phyloP scores from a whole-genome alignment of 2,888 invertebrate species.

The Adelphocoris suturalis region DNA sequence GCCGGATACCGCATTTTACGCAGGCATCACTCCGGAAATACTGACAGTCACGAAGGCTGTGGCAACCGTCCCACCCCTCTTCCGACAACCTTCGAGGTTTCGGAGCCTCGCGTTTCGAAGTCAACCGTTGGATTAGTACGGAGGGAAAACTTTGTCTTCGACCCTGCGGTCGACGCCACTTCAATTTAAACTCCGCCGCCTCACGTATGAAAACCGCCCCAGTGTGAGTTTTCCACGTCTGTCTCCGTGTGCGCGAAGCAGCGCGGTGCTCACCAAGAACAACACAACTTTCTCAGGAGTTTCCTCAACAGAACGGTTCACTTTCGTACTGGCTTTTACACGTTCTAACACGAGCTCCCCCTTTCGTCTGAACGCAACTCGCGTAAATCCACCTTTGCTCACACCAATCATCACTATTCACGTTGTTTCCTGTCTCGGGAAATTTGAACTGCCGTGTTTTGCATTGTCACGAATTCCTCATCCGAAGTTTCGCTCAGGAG shows the following conservation, averaged over 20 bases:
- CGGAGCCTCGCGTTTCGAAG: not conserved
- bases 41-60: not conserved
- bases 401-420: constrained; percentile 37
- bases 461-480: not conserved
- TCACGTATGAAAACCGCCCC: constrained; percentile 7
- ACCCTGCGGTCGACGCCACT: constrained; percentile 48
- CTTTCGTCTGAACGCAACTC: not conserved
- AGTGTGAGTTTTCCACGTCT: constrained; percentile 1
- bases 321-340: not conserved
- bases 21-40: not conserved
- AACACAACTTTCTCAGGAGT: constrained; percentile 42
- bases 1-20: not conserved
- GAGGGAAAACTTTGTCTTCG: constrained; percentile 18
- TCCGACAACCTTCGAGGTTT: not conserved
- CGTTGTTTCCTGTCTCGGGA: constrained; percentile 2
- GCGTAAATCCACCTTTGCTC: not conserved
- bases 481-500: not conserved
- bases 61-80: not conserved
- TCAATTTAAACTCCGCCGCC: constrained; percentile 48
- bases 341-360: not conserved
- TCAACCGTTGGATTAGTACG: constrained; percentile 52
- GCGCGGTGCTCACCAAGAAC: constrained; percentile 33
- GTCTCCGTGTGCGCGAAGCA: constrained; percentile 7
- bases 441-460: not conserved
- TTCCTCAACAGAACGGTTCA: not conserved